Percentiles rank a stretch among this genome's conserved stretches.
These are phyloP conservation scores for Apostichopus leukothele DNA, from an alignment of 53 echinoderm and acorn worm species.

Conservation along the genomic window DNA sequence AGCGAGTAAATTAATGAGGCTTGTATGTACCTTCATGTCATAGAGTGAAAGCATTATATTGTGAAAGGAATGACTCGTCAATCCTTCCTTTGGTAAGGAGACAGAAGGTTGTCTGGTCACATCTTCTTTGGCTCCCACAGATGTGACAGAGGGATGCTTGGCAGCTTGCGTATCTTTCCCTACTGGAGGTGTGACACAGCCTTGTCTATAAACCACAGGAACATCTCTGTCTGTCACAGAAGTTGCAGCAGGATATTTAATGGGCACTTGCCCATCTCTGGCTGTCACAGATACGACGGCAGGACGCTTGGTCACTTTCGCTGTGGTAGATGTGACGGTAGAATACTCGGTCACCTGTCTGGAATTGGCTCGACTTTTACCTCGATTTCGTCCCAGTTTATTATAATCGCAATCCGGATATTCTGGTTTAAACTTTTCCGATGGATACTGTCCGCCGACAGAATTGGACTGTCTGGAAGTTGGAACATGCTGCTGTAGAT, in stretches of 20 bases:
- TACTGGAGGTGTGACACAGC: neutral
- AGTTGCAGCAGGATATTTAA: neutral
- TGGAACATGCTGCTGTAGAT: neutral
- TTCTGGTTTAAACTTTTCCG: neutral
- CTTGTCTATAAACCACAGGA: neutral
- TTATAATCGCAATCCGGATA: neutral
- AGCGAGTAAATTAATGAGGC: neutral
- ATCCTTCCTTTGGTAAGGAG: neutral
- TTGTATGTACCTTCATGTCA: neutral
- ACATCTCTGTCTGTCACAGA: neutral
- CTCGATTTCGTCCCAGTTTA: neutral
- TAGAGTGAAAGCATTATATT: constrained; percentile 29
- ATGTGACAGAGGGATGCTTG: neutral
- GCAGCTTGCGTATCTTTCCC: neutral
- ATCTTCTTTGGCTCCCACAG: neutral
- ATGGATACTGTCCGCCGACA: neutral
- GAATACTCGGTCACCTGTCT: neutral
- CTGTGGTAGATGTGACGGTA: neutral
- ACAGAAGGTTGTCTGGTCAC: neutral
- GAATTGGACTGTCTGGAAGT: neutral
- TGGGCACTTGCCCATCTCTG: neutral
- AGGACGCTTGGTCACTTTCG: neutral
- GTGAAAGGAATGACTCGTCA: constrained; percentile 6
- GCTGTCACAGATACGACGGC: neutral
- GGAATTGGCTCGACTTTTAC: neutral